Conservation (phyloP, 2,113 vertebrate genomes). For the Urocynchramus pylzowi region DNA sequence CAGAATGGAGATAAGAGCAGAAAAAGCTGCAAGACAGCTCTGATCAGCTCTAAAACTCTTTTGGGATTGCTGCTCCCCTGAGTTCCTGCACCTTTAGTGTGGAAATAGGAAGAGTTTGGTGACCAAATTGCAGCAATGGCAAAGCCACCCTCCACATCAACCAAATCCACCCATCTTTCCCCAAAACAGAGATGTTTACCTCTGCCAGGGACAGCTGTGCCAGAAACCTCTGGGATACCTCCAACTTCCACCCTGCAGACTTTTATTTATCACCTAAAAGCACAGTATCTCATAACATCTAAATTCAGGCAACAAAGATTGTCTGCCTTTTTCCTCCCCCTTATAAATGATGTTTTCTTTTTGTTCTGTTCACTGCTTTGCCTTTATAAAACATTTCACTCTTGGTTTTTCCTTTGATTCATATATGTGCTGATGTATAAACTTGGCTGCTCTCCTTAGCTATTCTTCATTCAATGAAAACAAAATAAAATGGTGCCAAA, state of each 20-base stretch:
- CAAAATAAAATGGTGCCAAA: constrained; percentile 23
- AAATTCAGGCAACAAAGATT: not conserved
- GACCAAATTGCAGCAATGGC: not conserved
- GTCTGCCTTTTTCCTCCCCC: rapidly evolving
- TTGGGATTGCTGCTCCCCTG: not conserved
- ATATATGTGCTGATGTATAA: not conserved
- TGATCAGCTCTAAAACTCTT: not conserved
- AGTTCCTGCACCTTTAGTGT: not conserved
- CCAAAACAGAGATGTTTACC: not conserved
- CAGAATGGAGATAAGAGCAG: not conserved
- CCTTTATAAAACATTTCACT: not conserved
- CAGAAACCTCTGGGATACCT: not conserved
- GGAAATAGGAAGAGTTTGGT: not conserved
- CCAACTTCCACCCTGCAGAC: not conserved
- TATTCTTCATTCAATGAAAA: not conserved
- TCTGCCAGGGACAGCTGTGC: not conserved
- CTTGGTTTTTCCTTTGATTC: not conserved
- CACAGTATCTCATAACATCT: not conserved
- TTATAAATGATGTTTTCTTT: not conserved
- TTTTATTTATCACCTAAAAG: not conserved
- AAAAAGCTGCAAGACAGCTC: not conserved
- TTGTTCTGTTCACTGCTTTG: not conserved
- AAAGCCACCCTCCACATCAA: not conserved
- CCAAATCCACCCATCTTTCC: not conserved
- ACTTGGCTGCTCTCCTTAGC: not conserved